Percentiles rank a stretch among this genome's conserved stretches.
phyloP scores from a whole-genome alignment of 1,140 invertebrate genomes.

The Himalopsyche phryganea region DNA sequence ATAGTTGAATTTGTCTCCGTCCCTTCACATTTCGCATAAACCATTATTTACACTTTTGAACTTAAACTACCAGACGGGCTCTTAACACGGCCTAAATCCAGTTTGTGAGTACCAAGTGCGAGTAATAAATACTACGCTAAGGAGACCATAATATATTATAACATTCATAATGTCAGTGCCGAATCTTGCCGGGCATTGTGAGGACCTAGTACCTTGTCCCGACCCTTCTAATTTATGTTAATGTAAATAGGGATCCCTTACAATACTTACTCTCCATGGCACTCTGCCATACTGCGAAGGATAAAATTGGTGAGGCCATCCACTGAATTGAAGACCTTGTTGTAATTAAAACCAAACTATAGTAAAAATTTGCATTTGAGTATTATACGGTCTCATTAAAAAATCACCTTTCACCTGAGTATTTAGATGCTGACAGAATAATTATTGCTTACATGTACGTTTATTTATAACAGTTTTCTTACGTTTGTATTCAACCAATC shows the following conservation, averaged over 20 bases:
- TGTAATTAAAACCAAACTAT: too few species aligned
- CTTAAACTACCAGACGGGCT: conserved; percentile 20
- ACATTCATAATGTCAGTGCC: conserved; percentile 27
- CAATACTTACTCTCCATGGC: not conserved
- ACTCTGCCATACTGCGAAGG: too few species aligned
- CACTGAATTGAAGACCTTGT: too few species aligned
- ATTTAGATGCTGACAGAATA: too few species aligned
- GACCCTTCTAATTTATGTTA: conserved; percentile 32
- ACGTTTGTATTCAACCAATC: too few species aligned
- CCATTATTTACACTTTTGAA: conserved; percentile 29
- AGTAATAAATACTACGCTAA: conserved; percentile 23
- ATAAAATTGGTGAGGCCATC: too few species aligned
- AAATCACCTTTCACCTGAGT: too few species aligned
- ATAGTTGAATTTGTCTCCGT: not conserved
- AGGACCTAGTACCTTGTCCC: conserved; percentile 7
- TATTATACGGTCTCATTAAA: too few species aligned
- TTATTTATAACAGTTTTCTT: too few species aligned
- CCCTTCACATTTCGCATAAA: conserved; percentile 14
- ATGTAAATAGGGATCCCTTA: conserved; percentile 23
- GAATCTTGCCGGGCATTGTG: conserved; percentile 14
- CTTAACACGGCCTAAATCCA: conserved; percentile 27
- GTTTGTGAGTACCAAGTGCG: conserved; percentile 13
- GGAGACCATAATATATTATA: conserved; percentile 29
- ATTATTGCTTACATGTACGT: too few species aligned
- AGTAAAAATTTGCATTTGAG: too few species aligned